Conservation (phyloP, 1,140 invertebrate genomes). For the Lasioglossum baleicum region DNA sequence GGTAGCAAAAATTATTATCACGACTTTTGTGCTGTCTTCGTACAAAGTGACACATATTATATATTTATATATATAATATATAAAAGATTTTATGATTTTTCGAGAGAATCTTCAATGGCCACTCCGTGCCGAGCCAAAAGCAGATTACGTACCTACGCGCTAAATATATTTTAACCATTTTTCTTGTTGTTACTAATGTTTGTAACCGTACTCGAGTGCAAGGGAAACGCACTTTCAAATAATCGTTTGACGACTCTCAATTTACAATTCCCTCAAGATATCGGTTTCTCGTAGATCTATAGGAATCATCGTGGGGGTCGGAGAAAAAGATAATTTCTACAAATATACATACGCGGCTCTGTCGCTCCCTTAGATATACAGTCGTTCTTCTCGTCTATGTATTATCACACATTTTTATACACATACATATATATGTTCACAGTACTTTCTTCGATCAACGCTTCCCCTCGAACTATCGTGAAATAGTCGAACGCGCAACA, state of each 20-base stretch:
- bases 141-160: constrained; percentile 52
- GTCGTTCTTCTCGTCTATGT: neutral
- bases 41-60: constrained; percentile 13
- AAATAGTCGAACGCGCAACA: constrained; percentile 44
- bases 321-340: constrained; percentile 28
- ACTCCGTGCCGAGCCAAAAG: constrained; percentile 40
- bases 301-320: constrained; percentile 20
- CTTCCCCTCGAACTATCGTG: constrained; percentile 22
- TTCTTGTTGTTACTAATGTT: constrained; percentile 6
- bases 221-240: constrained; percentile 6
- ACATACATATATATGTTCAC: neutral
- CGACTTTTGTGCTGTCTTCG: constrained; percentile 25
- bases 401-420: constrained; percentile 34
- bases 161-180: constrained; percentile 38
- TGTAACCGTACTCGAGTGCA: constrained; percentile 8
- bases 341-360: constrained; percentile 1
- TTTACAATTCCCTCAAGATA: constrained; percentile 12
- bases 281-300: constrained; percentile 6
- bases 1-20: neutral
- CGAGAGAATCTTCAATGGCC: constrained; percentile 33
- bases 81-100: constrained; percentile 28
- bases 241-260: constrained; percentile 24
- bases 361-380: constrained; percentile 5
- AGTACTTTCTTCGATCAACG: constrained; percentile 36
- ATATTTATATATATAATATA: neutral